phyloP scores from a whole-genome alignment of 2,888 invertebrate species.

The Tenodera sinensis region DNA sequence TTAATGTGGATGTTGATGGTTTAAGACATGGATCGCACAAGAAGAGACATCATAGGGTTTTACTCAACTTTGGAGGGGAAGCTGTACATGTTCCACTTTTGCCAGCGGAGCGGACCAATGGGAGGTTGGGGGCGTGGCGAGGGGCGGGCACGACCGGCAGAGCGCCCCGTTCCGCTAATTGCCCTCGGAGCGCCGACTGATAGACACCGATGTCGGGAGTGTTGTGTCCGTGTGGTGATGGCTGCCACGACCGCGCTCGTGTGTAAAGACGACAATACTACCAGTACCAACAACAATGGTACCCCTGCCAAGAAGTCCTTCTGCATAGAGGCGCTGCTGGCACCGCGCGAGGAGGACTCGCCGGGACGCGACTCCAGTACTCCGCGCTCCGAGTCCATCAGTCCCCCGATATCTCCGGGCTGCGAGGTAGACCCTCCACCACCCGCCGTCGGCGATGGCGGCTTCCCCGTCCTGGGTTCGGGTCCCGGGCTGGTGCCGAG shows the following conservation, averaged over 20 bases:
- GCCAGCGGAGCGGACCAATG: background rate
- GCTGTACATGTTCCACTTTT: background rate
- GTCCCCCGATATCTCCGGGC: constrained; percentile 82
- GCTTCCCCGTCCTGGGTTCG: background rate
- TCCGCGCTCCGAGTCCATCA: constrained; percentile 39
- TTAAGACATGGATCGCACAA: too few species aligned
- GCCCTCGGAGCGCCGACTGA: background rate
- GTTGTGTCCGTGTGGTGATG: constrained; percentile 3
- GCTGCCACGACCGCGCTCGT: constrained; percentile 6
- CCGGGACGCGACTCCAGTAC: constrained; percentile 39
- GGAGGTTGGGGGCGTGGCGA: background rate
- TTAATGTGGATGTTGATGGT: too few species aligned
- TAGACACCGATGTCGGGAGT: background rate
- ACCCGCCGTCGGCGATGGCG: constrained; percentile 18
- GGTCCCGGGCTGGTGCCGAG: constrained; percentile 49
- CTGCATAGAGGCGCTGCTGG: constrained; percentile 84
- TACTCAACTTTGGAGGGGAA: background rate
- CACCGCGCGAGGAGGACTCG: constrained; percentile 41
- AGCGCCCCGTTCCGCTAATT: background rate
- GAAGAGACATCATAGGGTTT: too few species aligned
- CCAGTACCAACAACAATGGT: constrained; percentile 29
- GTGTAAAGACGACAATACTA: background rate
- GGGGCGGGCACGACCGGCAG: background rate
- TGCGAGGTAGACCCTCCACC: constrained; percentile 61
- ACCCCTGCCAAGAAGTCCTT: constrained; percentile 65